Base-by-base conservation (phyloP, 2,797 vertebrate species). In the Phoeniculus purpureus region DNA sequence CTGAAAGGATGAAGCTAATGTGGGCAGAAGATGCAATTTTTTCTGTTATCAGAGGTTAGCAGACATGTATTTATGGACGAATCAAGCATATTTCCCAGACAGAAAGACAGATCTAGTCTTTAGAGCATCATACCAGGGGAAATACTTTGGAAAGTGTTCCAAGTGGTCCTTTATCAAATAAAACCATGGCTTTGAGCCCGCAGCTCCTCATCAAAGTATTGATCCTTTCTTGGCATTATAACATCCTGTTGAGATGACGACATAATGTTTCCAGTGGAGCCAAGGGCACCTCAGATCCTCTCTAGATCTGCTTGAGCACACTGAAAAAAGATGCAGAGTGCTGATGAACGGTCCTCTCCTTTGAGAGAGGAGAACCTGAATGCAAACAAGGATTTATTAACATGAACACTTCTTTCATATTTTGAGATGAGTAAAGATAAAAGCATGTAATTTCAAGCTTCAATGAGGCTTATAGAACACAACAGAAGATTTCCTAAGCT, bases 171-270 rank as follows among this genome's bases (percentile, higher is more conserved):
- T 91, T 87, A 84, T 77, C 75, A 80, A 86, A 82, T 61, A 82
- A 62, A 34, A 85, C 32, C 0, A 1, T n/a, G 52, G 59, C 37
- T 92, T 91, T 80, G 75, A 93, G 86, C 62, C 72, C 88, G 76
- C 66, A 85, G 29, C 48, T 91, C 32, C 84, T 87, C 81, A 80
- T 85, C 68, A 77, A 90, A 77, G 55, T 87, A 95, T 75, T 59
- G 94, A 94, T 94, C 86, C 76, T 90, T 90, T 87, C 51, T 55
- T 84, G 83, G 92, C 81, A 37, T 60, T 81, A 67, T 29, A 87
- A 50, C 6, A 50, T 50, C 91, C 86, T 87, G 58, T 48, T 90
- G 81, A 82, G 76, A 72, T 48, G 62, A 90, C 59, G 81, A 79
- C 58, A 80, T 71, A 60, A 71, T 22, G 11, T 78, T 94, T 78